A percentile compares a stretch with the other conserved stretches of the same genome.
These are phyloP conservation scores for Esox lucius DNA, from an alignment of 2,797 vertebrate genomes.

Conservation along the genomic window DNA sequence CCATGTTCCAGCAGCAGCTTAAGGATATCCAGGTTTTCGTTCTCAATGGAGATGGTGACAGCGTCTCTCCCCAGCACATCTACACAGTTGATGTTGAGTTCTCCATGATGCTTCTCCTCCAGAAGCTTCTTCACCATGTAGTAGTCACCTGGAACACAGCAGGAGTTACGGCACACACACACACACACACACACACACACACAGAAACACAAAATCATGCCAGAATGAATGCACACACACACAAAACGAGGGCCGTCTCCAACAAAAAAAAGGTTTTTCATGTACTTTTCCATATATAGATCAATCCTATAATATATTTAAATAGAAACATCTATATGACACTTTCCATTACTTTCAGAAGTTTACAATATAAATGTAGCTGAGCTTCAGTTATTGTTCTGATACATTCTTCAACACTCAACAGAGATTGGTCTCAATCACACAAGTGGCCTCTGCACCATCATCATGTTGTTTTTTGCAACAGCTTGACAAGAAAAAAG, in stretches of 20 bases:
- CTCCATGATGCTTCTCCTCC: constrained; percentile 89
- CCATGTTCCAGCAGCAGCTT: constrained; percentile 94
- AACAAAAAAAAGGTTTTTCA: too few species aligned
- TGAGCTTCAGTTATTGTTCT: too few species aligned
- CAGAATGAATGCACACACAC: not conserved
- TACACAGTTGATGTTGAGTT: constrained; percentile 96
- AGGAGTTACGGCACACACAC: constrained; percentile 4
- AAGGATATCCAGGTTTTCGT: constrained; percentile 95
- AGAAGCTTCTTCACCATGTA: constrained; percentile 99
- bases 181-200: not conserved
- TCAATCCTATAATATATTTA: too few species aligned
- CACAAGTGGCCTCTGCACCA: too few species aligned
- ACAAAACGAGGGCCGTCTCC: not conserved
- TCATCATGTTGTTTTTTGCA: too few species aligned
- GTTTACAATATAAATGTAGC: too few species aligned
- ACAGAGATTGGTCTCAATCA: too few species aligned
- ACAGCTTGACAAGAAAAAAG: too few species aligned
- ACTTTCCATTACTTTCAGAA: too few species aligned
- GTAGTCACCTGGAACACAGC: constrained; percentile 86
- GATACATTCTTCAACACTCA: too few species aligned
- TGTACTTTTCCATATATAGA: too few species aligned
- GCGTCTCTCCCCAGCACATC: constrained; percentile 95
- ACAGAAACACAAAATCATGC: not conserved
- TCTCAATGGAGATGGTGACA: constrained; percentile 95
- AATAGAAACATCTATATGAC: too few species aligned